Conservation (phyloP, 2,888 invertebrate species). For the Neoascia interrupta region DNA sequence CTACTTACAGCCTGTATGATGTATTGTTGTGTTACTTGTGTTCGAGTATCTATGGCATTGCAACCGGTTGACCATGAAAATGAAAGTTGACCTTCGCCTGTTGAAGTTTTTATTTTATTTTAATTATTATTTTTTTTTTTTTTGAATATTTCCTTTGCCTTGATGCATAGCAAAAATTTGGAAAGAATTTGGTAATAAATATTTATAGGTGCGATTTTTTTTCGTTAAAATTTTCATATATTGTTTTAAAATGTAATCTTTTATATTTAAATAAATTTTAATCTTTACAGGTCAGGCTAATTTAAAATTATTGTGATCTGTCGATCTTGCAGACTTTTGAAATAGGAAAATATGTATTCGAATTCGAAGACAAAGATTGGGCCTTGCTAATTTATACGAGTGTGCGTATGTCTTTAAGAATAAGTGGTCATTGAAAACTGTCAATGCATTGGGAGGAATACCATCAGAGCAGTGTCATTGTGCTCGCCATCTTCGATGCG, state of each 20-base stretch:
- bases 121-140: too few species aligned
- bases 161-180: not conserved
- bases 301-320: conserved; percentile 17
- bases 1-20: not conserved
- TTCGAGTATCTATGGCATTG: conserved; percentile 1
- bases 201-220: conserved; percentile 1
- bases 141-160: too few species aligned
- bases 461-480: too few species aligned
- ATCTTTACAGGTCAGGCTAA: conserved; percentile 36
- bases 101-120: conserved; percentile 4
- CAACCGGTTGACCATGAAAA: conserved; percentile 61
- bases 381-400: too few species aligned
- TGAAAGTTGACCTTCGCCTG: conserved; percentile 57
- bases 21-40: not conserved
- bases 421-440: too few species aligned
- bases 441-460: too few species aligned
- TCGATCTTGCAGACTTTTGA: conserved; percentile 1
- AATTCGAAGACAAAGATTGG: too few species aligned
- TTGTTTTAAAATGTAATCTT: too few species aligned
- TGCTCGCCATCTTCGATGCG: too few species aligned
- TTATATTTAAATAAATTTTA: conserved; percentile 13
- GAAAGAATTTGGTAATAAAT: conserved; percentile 19
- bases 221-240: not conserved
- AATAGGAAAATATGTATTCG: too few species aligned
- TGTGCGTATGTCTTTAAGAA: too few species aligned